phyloP scores from a whole-genome alignment of 2,113 vertebrate genomes.

The Harpagus bidentatus region DNA sequence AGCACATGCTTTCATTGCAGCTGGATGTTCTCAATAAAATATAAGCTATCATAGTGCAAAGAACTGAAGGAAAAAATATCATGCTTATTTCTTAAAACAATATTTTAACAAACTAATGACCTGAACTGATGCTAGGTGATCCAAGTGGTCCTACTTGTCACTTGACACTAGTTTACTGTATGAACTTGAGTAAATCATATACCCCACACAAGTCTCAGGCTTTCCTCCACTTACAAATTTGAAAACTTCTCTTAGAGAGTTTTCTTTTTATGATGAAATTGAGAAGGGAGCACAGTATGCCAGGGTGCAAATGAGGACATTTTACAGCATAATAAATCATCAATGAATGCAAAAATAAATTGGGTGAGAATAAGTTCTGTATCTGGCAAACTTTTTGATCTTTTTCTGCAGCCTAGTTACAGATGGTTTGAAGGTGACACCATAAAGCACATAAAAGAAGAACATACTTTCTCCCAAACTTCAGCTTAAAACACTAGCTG shows the following conservation, averaged over 20 bases:
- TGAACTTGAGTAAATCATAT: not conserved
- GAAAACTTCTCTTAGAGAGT: not conserved
- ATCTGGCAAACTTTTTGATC: not conserved
- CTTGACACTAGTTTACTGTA: not conserved
- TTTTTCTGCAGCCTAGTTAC: not conserved
- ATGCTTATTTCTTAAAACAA: not conserved
- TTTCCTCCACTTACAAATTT: not conserved
- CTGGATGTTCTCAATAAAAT: not conserved
- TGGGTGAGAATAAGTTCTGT: not conserved
- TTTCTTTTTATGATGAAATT: not conserved
- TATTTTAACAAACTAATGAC: not conserved
- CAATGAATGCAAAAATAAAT: slow-evolving; percentile 20
- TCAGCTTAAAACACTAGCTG: not conserved
- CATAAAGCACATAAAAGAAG: not conserved
- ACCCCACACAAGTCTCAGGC: not conserved
- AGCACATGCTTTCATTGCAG: not conserved
- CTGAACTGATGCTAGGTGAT: not conserved
- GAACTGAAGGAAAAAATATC: not conserved
- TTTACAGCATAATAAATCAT: slow-evolving; percentile 8
- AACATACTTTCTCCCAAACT: not conserved
- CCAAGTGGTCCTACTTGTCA: not conserved
- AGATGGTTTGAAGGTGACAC: slow-evolving; percentile 17
- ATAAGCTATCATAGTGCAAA: not conserved
- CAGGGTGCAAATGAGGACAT: not conserved
- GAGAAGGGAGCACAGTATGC: not conserved